phyloP scores from a whole-genome alignment of 2,113 vertebrate genomes.

The Melanerpes aurifrons region DNA sequence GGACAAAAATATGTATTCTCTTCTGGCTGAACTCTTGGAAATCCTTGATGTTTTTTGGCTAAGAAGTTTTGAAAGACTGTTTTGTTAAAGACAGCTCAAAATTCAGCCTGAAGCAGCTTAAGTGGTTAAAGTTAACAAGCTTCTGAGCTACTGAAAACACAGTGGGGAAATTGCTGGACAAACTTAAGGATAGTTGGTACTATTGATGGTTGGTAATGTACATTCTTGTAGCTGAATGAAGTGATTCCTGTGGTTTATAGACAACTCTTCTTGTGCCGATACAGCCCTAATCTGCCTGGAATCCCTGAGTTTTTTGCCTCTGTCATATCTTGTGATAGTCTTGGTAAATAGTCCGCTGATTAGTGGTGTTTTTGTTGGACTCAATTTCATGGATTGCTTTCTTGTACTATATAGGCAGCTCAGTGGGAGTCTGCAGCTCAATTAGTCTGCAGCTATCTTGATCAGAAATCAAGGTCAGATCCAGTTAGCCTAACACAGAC shows the following conservation, averaged over 20 bases:
- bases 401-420: neutral
- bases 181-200: neutral
- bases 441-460: conserved; percentile 26
- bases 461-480: conserved; percentile 24
- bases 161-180: neutral
- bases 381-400: conserved; percentile 9
- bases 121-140: neutral
- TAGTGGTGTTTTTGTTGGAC: conserved; percentile 46
- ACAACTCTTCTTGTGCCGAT: neutral
- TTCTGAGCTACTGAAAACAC: conserved; percentile 4
- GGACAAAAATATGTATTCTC: conserved; percentile 47
- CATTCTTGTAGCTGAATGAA: neutral
- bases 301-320: conserved; percentile 40
- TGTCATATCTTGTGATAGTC: conserved; percentile 45
- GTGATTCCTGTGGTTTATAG: neutral
- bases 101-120: neutral
- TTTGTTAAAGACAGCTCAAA: conserved; percentile 8
- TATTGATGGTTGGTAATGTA: neutral
- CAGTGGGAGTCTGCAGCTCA: neutral
- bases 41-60: conserved; percentile 53
- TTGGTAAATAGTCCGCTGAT: conserved; percentile 37
- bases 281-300: neutral
- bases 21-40: conserved; percentile 62
- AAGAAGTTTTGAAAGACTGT: conserved; percentile 13
- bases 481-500: neutral